These are phyloP conservation scores for Nyctereutes procyonoides DNA, from an alignment of 2,113 vertebrate species.

Conservation along the genomic window DNA sequence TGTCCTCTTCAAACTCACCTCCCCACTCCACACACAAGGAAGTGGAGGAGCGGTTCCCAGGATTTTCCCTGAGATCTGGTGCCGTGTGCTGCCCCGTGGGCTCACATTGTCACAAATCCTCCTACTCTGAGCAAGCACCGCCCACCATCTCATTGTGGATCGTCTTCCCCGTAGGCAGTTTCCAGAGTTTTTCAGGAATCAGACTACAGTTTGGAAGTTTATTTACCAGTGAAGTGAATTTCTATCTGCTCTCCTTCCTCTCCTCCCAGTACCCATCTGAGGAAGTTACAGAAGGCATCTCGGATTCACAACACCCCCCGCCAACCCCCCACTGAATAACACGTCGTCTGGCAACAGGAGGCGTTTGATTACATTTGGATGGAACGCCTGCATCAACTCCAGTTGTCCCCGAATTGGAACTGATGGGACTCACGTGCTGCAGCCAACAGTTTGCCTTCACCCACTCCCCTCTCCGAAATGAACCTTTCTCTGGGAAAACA, in stretches of 20 bases:
- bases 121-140: slow-evolving; percentile 27
- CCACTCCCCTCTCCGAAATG: slow-evolving; percentile 68
- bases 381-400: slow-evolving; percentile 82
- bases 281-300: slow-evolving; percentile 80
- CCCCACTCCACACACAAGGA: neutral
- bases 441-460: slow-evolving; percentile 82
- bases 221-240: slow-evolving; percentile 41
- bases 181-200: slow-evolving; percentile 69
- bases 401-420: slow-evolving; percentile 83
- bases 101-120: neutral
- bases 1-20: neutral
- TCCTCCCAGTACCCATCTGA: slow-evolving; percentile 69
- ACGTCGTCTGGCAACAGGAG: slow-evolving; percentile 80
- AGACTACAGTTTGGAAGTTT: slow-evolving; percentile 66
- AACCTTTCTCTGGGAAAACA: slow-evolving; percentile 71
- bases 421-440: slow-evolving; percentile 79
- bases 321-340: slow-evolving; percentile 81
- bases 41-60: neutral
- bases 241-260: slow-evolving; percentile 42
- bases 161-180: neutral
- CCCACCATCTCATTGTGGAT: neutral
- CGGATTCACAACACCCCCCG: slow-evolving; percentile 72
- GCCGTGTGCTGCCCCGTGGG: neutral
- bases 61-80: neutral
- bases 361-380: slow-evolving; percentile 80